Evolutionary conservation across 2,797 vertebrate genomes (phyloP).

Genomic region (Etheostoma perlongum): DNA sequence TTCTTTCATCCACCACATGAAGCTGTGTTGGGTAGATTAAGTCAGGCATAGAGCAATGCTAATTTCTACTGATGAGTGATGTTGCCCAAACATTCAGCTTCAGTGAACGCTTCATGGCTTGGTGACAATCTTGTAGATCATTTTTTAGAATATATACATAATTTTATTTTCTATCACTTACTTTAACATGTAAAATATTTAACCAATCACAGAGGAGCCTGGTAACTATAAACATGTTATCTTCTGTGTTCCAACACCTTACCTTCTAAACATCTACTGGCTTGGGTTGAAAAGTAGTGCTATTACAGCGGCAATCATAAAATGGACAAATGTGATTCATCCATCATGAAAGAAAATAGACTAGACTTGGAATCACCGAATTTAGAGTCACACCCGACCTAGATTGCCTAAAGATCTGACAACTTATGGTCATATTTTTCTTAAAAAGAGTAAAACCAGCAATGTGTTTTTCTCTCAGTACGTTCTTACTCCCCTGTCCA

Average conservation of each 20-base stretch:
- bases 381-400: no score
- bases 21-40: constrained; percentile 11
- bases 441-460: background rate
- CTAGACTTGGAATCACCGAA: no score
- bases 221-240: background rate
- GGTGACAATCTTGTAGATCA: background rate
- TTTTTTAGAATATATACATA: background rate
- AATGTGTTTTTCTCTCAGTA: background rate
- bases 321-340: background rate
- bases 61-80: constrained; percentile 23
- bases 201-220: background rate
- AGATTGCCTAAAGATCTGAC: background rate
- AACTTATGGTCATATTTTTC: background rate
- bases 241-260: background rate
- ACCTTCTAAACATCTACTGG: background rate
- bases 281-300: background rate
- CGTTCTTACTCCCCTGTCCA: background rate
- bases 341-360: no score
- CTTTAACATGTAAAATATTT: background rate
- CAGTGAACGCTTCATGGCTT: constrained; percentile 6
- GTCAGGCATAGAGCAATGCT: background rate
- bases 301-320: background rate
- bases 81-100: constrained; percentile 1
- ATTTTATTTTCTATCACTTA: background rate
- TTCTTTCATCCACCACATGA: constrained; percentile 3